Evolutionary conservation across 1,140 invertebrate species (phyloP).

Genomic region (Drosophila melanogaster): Release_6_plus_ISO1_MT NC_004354.4:4740501-4741000

Average conservation of each 20-base stretch:
- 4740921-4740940: constrained; percentile 40
- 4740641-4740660: constrained; percentile 73
- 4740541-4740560: background rate
- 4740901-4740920: constrained; percentile 38
- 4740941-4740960: constrained; percentile 22
- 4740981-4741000: background rate
- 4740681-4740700: constrained; percentile 62
- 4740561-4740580: background rate
- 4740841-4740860: background rate
- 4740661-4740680: constrained; percentile 75
- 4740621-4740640: constrained; percentile 14
- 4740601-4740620: background rate
- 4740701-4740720: constrained; percentile 59
- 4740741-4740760: background rate
- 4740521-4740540: constrained; percentile 2
- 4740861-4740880: constrained; percentile 30
- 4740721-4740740: constrained; percentile 7
- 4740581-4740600: constrained; percentile 1
- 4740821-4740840: background rate
- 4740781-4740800: too few species aligned
- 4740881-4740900: constrained; percentile 8
- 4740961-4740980: constrained; percentile 6
- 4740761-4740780: constrained; percentile 4
- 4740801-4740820: constrained; percentile 5
- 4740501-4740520: constrained; percentile 4